Evolutionary conservation across 2,113 vertebrate genomes (phyloP).

Genomic region (Benitochromis conjunctus): DNA sequence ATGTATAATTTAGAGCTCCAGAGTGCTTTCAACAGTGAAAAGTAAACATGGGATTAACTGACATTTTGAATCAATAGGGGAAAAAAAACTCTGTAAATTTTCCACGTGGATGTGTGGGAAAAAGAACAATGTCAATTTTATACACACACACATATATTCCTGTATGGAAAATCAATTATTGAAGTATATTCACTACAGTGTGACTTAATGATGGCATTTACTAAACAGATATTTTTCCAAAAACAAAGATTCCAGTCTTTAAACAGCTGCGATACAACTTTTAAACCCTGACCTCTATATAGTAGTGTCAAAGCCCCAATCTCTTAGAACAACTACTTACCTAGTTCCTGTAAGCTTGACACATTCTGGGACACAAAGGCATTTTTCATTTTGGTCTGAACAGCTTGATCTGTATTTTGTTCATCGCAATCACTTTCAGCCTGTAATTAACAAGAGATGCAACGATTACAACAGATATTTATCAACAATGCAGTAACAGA

Average conservation of each 20-base stretch:
- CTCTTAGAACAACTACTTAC: constrained; percentile 67
- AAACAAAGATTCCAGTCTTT: not conserved
- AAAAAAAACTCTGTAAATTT: not conserved
- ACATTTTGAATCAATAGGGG: not conserved
- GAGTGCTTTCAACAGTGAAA: not conserved
- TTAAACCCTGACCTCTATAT: not conserved
- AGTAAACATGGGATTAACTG: not conserved
- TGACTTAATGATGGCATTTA: not conserved
- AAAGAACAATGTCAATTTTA: not conserved
- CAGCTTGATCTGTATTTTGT: constrained; percentile 84
- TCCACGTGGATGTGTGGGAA: not conserved
- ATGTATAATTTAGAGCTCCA: not conserved
- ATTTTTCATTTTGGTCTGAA: constrained; percentile 90
- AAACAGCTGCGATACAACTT: not conserved
- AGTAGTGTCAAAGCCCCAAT: not conserved
- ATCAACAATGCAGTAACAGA: not conserved
- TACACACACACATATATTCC: too few species aligned
- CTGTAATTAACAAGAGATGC: constrained; percentile 46
- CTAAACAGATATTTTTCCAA: not conserved
- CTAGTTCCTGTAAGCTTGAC: constrained; percentile 95
- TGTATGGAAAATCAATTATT: not conserved
- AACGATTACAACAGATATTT: not conserved
- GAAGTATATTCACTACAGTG: not conserved
- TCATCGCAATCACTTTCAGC: constrained; percentile 90
- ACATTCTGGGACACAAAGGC: constrained; percentile 97